phyloP scores from a whole-genome alignment of 2,113 vertebrate genomes.

The Boulengerochromis microlepis region DNA sequence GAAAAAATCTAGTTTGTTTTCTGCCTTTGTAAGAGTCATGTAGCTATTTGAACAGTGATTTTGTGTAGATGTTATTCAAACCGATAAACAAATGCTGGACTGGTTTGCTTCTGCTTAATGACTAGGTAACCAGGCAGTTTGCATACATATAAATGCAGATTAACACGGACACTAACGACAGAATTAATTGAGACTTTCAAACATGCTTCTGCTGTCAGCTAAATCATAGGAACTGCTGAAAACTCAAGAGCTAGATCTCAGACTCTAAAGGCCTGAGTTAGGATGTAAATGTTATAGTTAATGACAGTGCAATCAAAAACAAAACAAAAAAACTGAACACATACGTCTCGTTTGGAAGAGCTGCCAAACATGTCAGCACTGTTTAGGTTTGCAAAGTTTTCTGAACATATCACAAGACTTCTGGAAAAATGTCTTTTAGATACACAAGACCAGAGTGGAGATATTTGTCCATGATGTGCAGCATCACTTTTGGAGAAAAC shows the following conservation, averaged over 20 bases:
- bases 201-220: neutral
- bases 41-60: neutral
- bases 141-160: neutral
- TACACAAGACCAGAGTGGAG: neutral
- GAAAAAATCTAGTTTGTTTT: neutral
- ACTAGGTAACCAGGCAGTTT: neutral
- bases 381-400: neutral
- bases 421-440: neutral
- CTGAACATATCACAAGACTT: neutral
- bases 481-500: neutral
- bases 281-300: neutral
- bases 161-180: neutral
- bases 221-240: neutral
- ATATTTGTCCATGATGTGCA: neutral
- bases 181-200: neutral
- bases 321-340: neutral
- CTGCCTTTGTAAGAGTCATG: neutral
- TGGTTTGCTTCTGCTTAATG: neutral
- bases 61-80: neutral
- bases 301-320: neutral
- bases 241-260: neutral
- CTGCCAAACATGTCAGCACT: neutral
- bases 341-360: neutral
- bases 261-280: neutral
- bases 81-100: neutral